These are phyloP conservation scores for Neopipo cinnamomea DNA, from an alignment of 2,113 vertebrate genomes.

Conservation along the genomic window DNA sequence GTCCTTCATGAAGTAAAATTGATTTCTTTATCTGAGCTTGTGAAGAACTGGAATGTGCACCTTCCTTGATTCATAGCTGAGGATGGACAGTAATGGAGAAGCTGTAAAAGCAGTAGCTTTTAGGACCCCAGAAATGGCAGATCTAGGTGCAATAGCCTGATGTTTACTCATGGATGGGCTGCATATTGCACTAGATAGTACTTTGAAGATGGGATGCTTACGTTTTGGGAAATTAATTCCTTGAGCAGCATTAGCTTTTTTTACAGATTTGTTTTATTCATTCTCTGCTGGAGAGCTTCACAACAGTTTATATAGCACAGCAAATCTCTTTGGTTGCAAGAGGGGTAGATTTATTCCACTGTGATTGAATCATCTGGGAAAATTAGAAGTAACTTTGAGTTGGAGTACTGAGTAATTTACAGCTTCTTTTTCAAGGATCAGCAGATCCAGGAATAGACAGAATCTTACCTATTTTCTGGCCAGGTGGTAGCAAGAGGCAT, in stretches of 20 bases:
- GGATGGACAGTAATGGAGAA: not conserved
- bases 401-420: not conserved
- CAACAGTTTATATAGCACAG: not conserved
- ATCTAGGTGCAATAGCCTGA: not conserved
- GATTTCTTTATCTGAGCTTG: slow-evolving; percentile 25
- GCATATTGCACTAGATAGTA: not conserved
- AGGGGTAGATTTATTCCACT: not conserved
- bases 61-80: not conserved
- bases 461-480: not conserved
- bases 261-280: not conserved
- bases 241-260: not conserved
- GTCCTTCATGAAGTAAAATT: slow-evolving; percentile 39
- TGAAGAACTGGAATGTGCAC: not conserved
- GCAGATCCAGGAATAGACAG: not conserved
- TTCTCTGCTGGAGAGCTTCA: not conserved
- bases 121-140: not conserved
- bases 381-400: not conserved
- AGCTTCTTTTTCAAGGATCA: not conserved
- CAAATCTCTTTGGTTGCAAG: not conserved
- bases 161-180: not conserved
- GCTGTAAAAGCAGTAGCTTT: not conserved
- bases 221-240: not conserved
- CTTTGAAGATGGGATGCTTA: not conserved
- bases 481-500: not conserved
- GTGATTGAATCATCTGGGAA: not conserved